phyloP scores from a whole-genome alignment of 1,140 invertebrate genomes.

The Drosophila miranda region DNA sequence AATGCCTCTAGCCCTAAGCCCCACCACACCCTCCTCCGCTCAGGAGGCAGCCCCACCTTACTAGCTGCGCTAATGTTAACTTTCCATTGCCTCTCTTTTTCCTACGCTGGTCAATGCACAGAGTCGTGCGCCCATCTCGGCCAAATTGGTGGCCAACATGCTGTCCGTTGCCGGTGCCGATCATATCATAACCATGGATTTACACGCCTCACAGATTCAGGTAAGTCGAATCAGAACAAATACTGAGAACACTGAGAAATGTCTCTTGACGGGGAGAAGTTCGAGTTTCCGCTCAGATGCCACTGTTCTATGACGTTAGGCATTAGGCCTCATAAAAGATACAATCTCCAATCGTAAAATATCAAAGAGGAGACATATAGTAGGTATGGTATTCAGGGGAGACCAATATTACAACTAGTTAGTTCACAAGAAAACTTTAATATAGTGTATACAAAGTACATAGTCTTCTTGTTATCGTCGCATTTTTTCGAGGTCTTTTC shows the following conservation, averaged over 20 bases:
- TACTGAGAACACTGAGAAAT: no score
- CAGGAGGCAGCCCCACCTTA: conserved; percentile 16
- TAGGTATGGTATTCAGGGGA: no score
- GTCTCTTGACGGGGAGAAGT: no score
- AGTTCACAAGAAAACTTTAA: no score
- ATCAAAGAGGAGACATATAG: no score
- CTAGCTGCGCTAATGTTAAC: conserved; percentile 71
- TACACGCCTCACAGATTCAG: conserved; percentile 99
- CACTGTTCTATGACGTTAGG: no score
- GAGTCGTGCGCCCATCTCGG: conserved; percentile 99
- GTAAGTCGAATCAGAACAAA: conserved; percentile 36
- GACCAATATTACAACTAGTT: no score
- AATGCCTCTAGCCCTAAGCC: conserved; percentile 46
- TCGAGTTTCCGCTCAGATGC: no score
- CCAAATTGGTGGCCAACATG: conserved; percentile 99
- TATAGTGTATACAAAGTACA: no score
- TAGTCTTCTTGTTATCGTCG: no score
- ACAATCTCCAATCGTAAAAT: no score
- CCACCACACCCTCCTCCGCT: not conserved
- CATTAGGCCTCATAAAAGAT: no score
- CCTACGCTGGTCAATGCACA: conserved; percentile 83
- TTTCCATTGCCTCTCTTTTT: conserved; percentile 47
- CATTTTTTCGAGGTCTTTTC: not conserved
- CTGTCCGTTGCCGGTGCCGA: conserved; percentile 98
- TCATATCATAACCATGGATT: conserved; percentile 99